Base-by-base conservation (phyloP, 2,113 vertebrate species). In the Panthera leo region DNA sequence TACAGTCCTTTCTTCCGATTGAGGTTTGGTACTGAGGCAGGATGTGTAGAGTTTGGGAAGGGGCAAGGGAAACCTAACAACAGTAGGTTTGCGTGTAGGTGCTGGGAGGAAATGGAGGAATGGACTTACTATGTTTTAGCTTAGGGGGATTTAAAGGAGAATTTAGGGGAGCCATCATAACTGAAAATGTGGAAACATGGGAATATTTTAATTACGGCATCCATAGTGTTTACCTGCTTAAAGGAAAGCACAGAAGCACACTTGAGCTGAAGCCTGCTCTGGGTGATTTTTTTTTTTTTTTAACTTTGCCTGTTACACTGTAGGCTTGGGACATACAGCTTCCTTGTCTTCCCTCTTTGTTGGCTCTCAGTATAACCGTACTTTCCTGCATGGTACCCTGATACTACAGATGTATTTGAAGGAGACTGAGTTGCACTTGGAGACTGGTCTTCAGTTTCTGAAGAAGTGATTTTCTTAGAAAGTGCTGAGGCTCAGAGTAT, bases 391-490 rank as follows among this genome's bases (percentile, higher is more conserved):
- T 34, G n/a, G 39, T 67, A 45, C 82, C 19, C n/a, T 71, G 65
- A 27, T 82, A 14, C 7, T 85, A n/a, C 14, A 73, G 19, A 58
- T 31, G 10, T 73, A 19, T 70, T 80, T 7, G 12, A 48, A 63
- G 61, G 78, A 87, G 71, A 58, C 36, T 71, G 19, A 95, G 71
- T 79, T 71, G 19, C 34, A 79, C 8, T 75, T 25, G 27, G 27
- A 78, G 27, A 48, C n/a, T 80, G 79, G 27, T 80, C 71, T 97
- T 91, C 27, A 29, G 6, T 93, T 80, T 95, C 36, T 89, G n/a
- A 94, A 68, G 48, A 75, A 95, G 25, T 75, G 12, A 70, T 89
- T 79, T 91, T 95, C 68, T 84, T 34, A 31, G 86, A 48, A 36
- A 31, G 3, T 65, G 5, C 6, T 85, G 58, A 82, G 63, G 36